Conservation (phyloP, 37 sponge, comb jelly and placozoan species). For the Amphimedon queenslandica region DNA sequence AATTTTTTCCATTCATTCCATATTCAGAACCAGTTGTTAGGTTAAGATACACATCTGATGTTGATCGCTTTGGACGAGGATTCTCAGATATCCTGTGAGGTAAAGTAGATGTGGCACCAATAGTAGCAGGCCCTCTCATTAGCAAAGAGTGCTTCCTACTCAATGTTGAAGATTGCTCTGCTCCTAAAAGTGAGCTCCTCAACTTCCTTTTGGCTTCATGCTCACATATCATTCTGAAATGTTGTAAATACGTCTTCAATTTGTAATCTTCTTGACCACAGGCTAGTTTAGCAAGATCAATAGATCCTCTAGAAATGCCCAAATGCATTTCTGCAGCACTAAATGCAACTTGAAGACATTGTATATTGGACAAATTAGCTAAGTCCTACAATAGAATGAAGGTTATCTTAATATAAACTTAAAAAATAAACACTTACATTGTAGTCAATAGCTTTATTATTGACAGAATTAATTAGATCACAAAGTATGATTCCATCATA, state of each 20-base stretch:
- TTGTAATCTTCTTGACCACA: constrained; percentile 28
- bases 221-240: constrained; percentile 17
- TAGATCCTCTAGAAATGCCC: constrained; percentile 1
- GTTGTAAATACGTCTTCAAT: constrained; percentile 35
- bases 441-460: constrained; percentile 21
- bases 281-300: constrained; percentile 11
- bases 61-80: no score
- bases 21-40: no score
- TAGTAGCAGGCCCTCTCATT: no score
- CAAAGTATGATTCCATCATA: constrained; percentile 67
- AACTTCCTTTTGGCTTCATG: neutral
- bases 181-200: neutral
- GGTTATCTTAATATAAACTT: neutral
- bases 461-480: constrained; percentile 30
- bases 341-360: constrained; percentile 31
- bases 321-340: constrained; percentile 33
- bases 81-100: no score
- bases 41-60: no score
- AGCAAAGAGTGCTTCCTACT: no score
- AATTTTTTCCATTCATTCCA: no score
- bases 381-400: constrained; percentile 13
- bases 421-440: neutral
- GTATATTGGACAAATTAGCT: neutral
- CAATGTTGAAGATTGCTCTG: no score
- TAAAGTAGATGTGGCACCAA: no score